phyloP scores from a whole-genome alignment of 2,888 invertebrate genomes.

The Neocrepidodera transversa region DNA sequence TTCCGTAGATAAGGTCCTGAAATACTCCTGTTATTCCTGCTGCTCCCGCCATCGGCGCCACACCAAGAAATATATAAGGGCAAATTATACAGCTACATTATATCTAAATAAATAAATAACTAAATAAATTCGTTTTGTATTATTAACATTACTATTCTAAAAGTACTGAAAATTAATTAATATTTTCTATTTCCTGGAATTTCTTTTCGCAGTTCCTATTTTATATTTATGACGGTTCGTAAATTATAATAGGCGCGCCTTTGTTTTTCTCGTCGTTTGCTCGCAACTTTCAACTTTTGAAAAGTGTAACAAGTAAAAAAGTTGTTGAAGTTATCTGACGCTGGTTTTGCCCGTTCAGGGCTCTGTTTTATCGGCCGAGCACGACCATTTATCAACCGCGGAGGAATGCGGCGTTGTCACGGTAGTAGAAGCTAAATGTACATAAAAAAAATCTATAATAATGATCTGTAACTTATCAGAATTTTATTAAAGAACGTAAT shows the following conservation, averaged over 20 bases:
- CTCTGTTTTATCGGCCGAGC: conserved; percentile 34
- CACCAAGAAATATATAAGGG: too few relatives aligned
- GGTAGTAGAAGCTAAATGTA: too few relatives aligned
- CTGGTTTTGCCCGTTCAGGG: conserved; percentile 31
- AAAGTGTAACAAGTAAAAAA: conserved; percentile 41
- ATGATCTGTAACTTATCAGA: too few relatives aligned
- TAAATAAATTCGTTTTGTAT: too few relatives aligned
- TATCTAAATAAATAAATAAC: too few relatives aligned
- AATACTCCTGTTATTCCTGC: not conserved
- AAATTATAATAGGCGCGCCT: not conserved
- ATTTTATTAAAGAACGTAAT: too few relatives aligned
- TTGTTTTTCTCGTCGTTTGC: not conserved
- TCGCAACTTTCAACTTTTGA: conserved; percentile 29
- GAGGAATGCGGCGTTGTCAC: conserved; percentile 11
- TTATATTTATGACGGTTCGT: too few relatives aligned
- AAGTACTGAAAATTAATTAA: too few relatives aligned
- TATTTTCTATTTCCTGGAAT: too few relatives aligned
- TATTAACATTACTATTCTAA: too few relatives aligned
- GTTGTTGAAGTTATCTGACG: conserved; percentile 37
- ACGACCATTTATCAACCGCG: conserved; percentile 35
- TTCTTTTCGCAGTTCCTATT: too few relatives aligned
- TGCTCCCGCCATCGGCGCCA: not conserved
- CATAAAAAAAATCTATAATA: too few relatives aligned
- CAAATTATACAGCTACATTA: not conserved
- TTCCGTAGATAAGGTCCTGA: conserved; percentile 16